These are phyloP conservation scores for Rhodinocichla rosea DNA, from an alignment of 2,113 vertebrate genomes.

Conservation along the genomic window DNA sequence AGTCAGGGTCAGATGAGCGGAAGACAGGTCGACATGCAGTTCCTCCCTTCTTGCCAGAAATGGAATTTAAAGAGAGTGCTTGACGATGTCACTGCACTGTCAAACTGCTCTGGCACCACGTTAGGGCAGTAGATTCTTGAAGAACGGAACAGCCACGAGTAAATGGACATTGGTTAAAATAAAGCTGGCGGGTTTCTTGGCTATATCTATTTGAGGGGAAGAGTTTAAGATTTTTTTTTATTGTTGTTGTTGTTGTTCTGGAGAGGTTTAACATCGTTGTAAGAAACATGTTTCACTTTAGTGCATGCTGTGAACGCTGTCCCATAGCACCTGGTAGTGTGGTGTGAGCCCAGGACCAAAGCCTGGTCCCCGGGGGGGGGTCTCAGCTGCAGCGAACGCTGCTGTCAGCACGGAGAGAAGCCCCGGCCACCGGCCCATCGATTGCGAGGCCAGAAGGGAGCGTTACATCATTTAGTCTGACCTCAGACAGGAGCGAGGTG, in stretches of 20 bases:
- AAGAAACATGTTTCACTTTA: background rate
- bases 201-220: background rate
- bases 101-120: background rate
- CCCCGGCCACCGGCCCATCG: background rate
- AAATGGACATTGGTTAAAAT: background rate
- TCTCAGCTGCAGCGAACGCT: conserved; percentile 14
- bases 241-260: background rate
- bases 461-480: background rate
- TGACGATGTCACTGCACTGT: rapidly evolving
- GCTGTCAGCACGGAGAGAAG: background rate
- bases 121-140: background rate
- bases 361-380: background rate
- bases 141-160: background rate
- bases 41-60: background rate
- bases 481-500: background rate
- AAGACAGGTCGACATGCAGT: background rate
- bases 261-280: background rate
- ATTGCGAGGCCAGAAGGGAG: background rate
- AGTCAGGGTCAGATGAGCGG: background rate
- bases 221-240: background rate
- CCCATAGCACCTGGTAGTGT: background rate
- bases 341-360: background rate
- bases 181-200: background rate
- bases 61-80: background rate
- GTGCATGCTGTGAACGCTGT: background rate